Conservation (phyloP, 1,140 invertebrate genomes). For the Orius insidiosus region DNA sequence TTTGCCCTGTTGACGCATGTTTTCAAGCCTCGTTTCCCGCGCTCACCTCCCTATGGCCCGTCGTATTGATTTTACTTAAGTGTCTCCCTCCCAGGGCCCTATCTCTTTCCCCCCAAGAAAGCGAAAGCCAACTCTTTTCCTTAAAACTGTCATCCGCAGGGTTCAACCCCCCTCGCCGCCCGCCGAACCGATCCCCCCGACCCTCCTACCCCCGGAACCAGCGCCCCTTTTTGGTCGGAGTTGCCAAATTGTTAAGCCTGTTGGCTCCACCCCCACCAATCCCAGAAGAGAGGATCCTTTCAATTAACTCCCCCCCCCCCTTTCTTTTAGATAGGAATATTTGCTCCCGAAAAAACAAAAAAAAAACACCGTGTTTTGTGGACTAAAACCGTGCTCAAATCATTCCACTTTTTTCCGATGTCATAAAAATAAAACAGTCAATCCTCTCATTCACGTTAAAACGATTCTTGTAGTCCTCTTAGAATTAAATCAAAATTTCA, state of each 20-base stretch:
- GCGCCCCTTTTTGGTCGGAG: no score
- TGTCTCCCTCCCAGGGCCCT: slow-evolving; percentile 5
- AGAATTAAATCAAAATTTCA: no score
- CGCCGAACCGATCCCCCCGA: background rate
- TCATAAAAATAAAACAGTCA: no score
- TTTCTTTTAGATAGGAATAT: background rate
- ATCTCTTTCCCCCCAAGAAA: slow-evolving; percentile 11
- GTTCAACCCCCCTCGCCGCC: background rate
- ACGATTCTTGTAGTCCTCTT: no score
- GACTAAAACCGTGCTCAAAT: no score
- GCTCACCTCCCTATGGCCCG: background rate
- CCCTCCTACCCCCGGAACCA: background rate
- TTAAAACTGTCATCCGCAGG: slow-evolving; percentile 5
- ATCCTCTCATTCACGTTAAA: no score
- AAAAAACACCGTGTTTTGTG: no score
- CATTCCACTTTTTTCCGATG: no score
- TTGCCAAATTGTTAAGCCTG: background rate
- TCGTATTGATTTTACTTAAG: slow-evolving; percentile 16
- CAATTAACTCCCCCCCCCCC: background rate
- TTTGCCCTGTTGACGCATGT: slow-evolving; percentile 16
- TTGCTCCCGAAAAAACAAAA: no score
- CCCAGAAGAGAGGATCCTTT: slow-evolving; percentile 1
- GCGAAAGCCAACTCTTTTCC: slow-evolving; percentile 6
- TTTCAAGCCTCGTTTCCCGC: slow-evolving; percentile 10
- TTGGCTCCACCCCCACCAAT: slow-evolving; percentile 1